A percentile compares a stretch with the other conserved stretches of the same genome.
phyloP scores from a whole-genome alignment of 2,888 invertebrate species.

The Acleris laterana region DNA sequence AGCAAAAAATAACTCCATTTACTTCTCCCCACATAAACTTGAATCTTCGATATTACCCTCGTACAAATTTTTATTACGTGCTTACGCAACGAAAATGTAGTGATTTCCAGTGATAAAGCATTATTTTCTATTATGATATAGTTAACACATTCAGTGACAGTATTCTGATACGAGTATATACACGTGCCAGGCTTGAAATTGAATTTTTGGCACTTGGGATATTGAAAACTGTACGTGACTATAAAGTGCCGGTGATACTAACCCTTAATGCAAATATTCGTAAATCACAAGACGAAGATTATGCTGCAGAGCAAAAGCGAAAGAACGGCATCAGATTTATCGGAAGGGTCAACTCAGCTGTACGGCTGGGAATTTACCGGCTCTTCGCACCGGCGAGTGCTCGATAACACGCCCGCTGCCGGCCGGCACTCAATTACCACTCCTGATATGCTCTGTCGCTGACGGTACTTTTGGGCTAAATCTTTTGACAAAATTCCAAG shows the following conservation, averaged over 20 bases:
- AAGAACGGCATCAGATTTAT: constrained; percentile 54
- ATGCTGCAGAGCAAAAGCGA: constrained; percentile 18
- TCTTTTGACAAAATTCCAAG: constrained; percentile 25
- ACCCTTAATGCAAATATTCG: neutral
- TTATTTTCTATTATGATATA: constrained; percentile 19
- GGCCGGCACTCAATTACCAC: constrained; percentile 64
- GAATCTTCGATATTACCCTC: constrained; percentile 47
- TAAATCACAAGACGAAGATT: constrained; percentile 6
- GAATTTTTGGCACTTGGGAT: neutral
- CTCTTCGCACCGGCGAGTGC: constrained; percentile 56
- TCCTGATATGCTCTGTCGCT: constrained; percentile 53
- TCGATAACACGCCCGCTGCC: constrained; percentile 59
- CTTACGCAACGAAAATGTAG: constrained; percentile 35
- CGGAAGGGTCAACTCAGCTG: constrained; percentile 53
- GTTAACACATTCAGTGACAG: neutral
- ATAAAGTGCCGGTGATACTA: too few relatives aligned
- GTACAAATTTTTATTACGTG: constrained; percentile 40
- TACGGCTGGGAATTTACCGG: constrained; percentile 59
- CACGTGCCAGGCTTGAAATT: too few relatives aligned
- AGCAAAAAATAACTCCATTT: constrained; percentile 67
- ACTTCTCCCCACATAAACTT: constrained; percentile 57
- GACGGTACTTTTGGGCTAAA: constrained; percentile 43
- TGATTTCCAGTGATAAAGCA: constrained; percentile 28
- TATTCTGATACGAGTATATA: too few relatives aligned
- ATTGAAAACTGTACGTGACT: neutral